These are phyloP conservation scores for Prorops nasuta DNA, from an alignment of 1,140 invertebrate genomes.

Conservation along the genomic window DNA sequence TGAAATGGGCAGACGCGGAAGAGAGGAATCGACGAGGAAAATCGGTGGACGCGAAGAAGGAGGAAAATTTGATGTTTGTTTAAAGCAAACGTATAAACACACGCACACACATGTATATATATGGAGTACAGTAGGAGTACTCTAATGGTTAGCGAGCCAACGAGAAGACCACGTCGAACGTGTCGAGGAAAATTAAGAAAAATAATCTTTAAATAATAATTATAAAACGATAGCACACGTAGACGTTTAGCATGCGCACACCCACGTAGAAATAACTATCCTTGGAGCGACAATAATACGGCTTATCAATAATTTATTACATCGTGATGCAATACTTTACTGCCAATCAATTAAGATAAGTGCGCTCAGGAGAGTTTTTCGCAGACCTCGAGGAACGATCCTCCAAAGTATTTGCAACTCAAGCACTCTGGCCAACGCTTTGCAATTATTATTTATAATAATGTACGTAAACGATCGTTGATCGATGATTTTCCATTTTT, in stretches of 20 bases:
- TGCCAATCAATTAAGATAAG: conserved; percentile 25
- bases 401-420: too few relatives aligned
- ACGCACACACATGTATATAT: too few relatives aligned
- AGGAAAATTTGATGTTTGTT: too few relatives aligned
- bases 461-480: too few relatives aligned
- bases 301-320: conserved; percentile 24
- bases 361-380: conserved; percentile 5
- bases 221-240: too few relatives aligned
- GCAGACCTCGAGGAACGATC: too few relatives aligned
- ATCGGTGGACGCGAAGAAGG: neutral
- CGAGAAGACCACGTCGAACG: neutral
- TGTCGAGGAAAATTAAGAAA: neutral
- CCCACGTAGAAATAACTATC: conserved; percentile 17
- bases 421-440: too few relatives aligned
- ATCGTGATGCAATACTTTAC: conserved; percentile 16
- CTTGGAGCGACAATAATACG: conserved; percentile 17
- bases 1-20: neutral
- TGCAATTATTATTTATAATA: neutral
- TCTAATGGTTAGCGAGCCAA: too few relatives aligned
- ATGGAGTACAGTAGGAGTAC: too few relatives aligned
- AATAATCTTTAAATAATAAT: neutral
- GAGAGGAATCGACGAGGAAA: neutral
- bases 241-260: neutral
- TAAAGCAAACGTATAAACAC: neutral
- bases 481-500: too few relatives aligned